phyloP scores from a whole-genome alignment of 2,797 vertebrate species.

The Chelon auratus region DNA sequence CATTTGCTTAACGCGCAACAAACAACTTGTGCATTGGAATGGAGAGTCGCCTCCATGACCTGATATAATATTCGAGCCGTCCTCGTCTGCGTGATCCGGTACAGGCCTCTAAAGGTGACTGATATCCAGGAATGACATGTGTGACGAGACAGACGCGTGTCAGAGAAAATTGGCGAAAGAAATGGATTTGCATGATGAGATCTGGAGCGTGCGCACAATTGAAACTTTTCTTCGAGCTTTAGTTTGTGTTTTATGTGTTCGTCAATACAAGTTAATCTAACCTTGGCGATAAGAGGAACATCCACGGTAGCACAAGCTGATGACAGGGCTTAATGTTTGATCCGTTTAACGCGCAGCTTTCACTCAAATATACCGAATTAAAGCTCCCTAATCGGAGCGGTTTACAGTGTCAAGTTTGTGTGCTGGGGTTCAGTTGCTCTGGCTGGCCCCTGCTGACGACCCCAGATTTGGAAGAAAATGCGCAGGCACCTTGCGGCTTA shows the following conservation, averaged over 20 bases:
- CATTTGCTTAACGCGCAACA: slow-evolving; percentile 46
- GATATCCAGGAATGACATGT: slow-evolving; percentile 49
- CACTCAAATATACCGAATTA: slow-evolving; percentile 29
- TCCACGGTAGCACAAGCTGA: slow-evolving; percentile 51
- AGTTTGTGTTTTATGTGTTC: background rate
- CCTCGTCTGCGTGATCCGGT: slow-evolving; percentile 19
- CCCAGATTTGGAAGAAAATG: slow-evolving; percentile 63
- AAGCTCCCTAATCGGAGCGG: slow-evolving; percentile 15
- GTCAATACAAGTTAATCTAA: slow-evolving; percentile 38
- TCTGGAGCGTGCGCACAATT: background rate
- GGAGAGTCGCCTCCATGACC: slow-evolving; percentile 47
- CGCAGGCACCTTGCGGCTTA: slow-evolving; percentile 74
- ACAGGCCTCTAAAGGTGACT: slow-evolving; percentile 9
- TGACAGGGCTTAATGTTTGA: slow-evolving; percentile 53
- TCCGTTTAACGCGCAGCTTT: slow-evolving; percentile 49
- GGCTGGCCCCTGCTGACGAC: slow-evolving; percentile 51
- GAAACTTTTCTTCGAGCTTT: slow-evolving; percentile 42
- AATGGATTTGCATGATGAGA: background rate
- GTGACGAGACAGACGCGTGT: slow-evolving; percentile 23
- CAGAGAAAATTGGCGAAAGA: background rate
- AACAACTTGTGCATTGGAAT: slow-evolving; percentile 59
- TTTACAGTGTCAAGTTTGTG: slow-evolving; percentile 5
- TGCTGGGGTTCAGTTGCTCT: slow-evolving; percentile 19
- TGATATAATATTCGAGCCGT: slow-evolving; percentile 18
- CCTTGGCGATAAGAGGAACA: slow-evolving; percentile 59